Evolutionary conservation across 2,113 vertebrate species (phyloP), one percentile per base, ranked within the genome.

Genomic region (Silurus asotus): DNA sequence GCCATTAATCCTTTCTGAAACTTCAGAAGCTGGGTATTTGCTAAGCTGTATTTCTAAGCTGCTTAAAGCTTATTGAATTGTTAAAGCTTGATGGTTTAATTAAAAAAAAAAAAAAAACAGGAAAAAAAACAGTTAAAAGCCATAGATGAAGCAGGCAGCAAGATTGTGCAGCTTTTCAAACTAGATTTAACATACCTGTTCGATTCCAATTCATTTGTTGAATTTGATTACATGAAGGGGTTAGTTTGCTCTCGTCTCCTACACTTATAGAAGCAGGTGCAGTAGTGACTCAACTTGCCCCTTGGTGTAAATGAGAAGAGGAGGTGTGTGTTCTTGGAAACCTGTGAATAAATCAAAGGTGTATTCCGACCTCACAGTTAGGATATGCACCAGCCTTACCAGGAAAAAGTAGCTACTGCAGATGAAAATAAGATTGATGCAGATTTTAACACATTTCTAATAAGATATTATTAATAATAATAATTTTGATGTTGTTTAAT

Each of bases 1-100:
- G 25, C n/a, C 53, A 78, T 56, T 78, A 78, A 78, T 78, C 75
- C 75, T 56, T n/a, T 28, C n/a, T 55, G 53, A 28, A 56, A 78
- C 53, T 78, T 28, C 49, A 25, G 23, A 55, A 77, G 28, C 23
- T 11, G 5, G 8, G 51, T 14, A 77, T 25, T 58, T 78, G 53
- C 75, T 78, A 56, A n/a, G 28, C 75, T 11, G 5, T 37, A 37
- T 37, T 78, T 78, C 53, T 78, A 78, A 78, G 75, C 51, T 28
- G 75, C n/a, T 28, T 78, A 53, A 56, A 78, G 75, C 25, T 28
- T 78, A 58, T 25, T 58, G 53, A 78, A 78, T 58, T 78, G 13
- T 58, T 56, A 25, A 19, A 58, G 53, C 53, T 56, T 58, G 53
- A 78, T 58, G 1, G 74, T 76, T 76, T 76, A 58, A 78, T 78